A percentile compares a stretch with the other conserved stretches of the same genome.
Evolutionary conservation across 2,113 vertebrate genomes (phyloP).

Genomic region (Melanerpes aurifrons): DNA sequence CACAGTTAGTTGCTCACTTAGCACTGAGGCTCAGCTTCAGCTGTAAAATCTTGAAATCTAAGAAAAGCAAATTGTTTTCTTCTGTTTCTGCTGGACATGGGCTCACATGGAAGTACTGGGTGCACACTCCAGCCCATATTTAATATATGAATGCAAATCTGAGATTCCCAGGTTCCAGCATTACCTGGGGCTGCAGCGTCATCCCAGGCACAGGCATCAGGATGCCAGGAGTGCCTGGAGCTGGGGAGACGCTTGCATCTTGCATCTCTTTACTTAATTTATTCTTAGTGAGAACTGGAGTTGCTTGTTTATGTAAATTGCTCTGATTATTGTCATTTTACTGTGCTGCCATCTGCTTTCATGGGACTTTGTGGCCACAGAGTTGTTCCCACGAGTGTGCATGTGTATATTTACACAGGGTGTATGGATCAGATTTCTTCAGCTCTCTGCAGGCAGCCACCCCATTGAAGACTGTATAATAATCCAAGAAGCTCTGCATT

Average conservation of each 20-base stretch:
- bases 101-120: neutral
- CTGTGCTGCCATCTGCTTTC: conserved; percentile 22
- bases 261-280: neutral
- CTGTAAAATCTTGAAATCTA: neutral
- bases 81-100: neutral
- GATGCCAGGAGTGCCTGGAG: neutral
- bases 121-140: neutral
- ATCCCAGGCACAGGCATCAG: neutral
- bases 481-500: neutral
- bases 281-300: conserved; percentile 20
- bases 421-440: neutral
- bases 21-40: neutral
- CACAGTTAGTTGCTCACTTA: neutral
- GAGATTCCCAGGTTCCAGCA: neutral
- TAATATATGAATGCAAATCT: neutral
- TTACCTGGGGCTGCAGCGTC: neutral
- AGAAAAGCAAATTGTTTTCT: neutral
- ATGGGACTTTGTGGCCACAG: neutral
- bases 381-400: neutral
- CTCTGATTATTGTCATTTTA: neutral
- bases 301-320: conserved; percentile 6
- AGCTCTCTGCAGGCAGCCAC: neutral
- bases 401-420: neutral
- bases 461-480: neutral
- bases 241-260: neutral